Conservation (phyloP, 1,140 invertebrate species). For the Scaptomyza graminum region DNA sequence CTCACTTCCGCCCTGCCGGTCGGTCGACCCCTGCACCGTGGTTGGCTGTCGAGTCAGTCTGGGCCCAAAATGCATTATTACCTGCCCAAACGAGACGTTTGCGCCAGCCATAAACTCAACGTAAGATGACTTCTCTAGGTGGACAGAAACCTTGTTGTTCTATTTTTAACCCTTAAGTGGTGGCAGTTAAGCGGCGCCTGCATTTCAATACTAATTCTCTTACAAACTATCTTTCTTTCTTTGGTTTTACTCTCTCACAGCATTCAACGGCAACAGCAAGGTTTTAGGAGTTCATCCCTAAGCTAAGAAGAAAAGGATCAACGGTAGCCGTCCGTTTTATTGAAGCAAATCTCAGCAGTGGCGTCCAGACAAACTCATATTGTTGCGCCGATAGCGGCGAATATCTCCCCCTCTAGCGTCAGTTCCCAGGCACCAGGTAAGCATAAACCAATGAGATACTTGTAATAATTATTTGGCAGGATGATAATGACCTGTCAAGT, state of each 20-base stretch:
- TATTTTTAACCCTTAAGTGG: constrained; percentile 38
- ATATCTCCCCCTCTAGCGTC: constrained; percentile 82
- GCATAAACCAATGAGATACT: constrained; percentile 2
- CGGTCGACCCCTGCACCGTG: constrained; percentile 30
- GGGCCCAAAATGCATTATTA: constrained; percentile 64
- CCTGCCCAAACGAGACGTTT: constrained; percentile 77
- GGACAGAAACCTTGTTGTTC: constrained; percentile 18
- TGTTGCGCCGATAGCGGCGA: constrained; percentile 83
- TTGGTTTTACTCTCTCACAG: background rate
- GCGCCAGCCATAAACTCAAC: constrained; percentile 68
- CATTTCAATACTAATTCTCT: background rate
- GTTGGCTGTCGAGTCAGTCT: constrained; percentile 47
- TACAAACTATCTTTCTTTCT: background rate
- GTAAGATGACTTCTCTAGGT: constrained; percentile 49
- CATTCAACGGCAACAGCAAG: background rate
- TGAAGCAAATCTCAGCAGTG: constrained; percentile 78
- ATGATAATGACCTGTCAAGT: no score
- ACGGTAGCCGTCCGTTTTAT: constrained; percentile 21
- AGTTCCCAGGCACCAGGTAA: constrained; percentile 83
- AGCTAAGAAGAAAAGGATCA: constrained; percentile 9
- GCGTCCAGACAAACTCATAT: constrained; percentile 83
- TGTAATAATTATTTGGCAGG: no score
- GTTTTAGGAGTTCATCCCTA: constrained; percentile 10
- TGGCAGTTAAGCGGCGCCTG: constrained; percentile 34
- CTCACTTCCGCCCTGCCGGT: constrained; percentile 61